A percentile compares a stretch with the other conserved stretches of the same genome.
Evolutionary conservation across 2,113 vertebrate species (phyloP).

Genomic region (Sakesphorus luctuosus): DNA sequence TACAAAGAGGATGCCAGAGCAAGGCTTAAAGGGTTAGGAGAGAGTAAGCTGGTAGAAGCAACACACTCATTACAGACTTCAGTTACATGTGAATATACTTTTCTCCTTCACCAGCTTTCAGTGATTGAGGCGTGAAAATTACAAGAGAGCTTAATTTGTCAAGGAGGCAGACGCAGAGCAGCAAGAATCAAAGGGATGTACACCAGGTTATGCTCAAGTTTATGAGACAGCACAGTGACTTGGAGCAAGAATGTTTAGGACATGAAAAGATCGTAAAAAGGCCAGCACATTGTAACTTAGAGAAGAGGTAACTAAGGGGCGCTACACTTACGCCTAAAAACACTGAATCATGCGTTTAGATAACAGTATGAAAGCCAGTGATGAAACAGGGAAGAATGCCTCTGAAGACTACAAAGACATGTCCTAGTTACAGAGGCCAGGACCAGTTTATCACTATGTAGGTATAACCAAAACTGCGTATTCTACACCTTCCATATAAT

Average conservation of each 20-base stretch:
- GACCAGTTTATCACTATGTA: too few relatives aligned
- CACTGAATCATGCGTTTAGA: background rate
- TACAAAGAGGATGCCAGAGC: background rate
- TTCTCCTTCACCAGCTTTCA: background rate
- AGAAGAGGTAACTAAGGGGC: background rate
- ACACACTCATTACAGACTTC: background rate
- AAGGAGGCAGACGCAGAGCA: background rate
- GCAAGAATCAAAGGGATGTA: background rate
- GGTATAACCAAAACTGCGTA: too few relatives aligned
- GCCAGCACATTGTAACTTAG: rapidly evolving
- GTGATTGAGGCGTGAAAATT: background rate
- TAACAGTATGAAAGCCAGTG: background rate
- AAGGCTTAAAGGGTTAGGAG: background rate
- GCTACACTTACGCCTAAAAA: background rate
- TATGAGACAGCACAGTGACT: background rate
- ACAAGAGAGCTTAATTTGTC: background rate
- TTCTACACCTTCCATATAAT: too few relatives aligned
- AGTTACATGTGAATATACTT: background rate
- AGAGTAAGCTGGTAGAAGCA: background rate
- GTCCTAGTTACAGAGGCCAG: too few relatives aligned
- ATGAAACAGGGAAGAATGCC: background rate
- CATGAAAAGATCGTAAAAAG: background rate
- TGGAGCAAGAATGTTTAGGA: background rate
- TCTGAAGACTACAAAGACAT: background rate
- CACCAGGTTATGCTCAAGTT: background rate